phyloP scores from a whole-genome alignment of 2,113 vertebrate genomes.

The Lepisosteus oculatus region DNA sequence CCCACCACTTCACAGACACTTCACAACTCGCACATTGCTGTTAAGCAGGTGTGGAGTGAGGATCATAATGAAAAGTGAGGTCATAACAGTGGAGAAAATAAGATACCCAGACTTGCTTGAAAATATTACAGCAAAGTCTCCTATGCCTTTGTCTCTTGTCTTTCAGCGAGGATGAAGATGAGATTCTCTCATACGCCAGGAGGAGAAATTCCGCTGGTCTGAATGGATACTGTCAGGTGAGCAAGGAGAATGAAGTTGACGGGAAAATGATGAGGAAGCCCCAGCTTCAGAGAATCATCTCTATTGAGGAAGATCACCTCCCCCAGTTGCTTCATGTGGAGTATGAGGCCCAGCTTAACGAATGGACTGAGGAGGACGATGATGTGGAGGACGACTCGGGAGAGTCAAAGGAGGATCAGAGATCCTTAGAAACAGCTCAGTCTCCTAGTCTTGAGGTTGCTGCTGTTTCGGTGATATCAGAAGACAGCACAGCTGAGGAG shows the following conservation, averaged over 20 bases:
- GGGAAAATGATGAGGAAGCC: constrained; percentile 20
- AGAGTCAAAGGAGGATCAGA: constrained; percentile 39
- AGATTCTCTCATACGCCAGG: constrained; percentile 40
- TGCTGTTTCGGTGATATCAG: neutral
- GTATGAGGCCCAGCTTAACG: constrained; percentile 55
- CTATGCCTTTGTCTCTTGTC: neutral
- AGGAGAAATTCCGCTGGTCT: constrained; percentile 52
- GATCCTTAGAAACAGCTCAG: constrained; percentile 38
- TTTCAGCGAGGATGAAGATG: constrained; percentile 64
- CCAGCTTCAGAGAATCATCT: constrained; percentile 83
- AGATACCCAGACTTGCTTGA: neutral
- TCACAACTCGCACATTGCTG: too few relatives aligned
- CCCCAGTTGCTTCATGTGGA: constrained; percentile 75
- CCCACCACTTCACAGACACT: too few relatives aligned
- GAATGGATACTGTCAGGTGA: constrained; percentile 42
- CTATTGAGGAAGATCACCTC: constrained; percentile 89
- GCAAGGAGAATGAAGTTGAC: constrained; percentile 34
- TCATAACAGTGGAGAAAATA: neutral
- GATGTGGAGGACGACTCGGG: constrained; percentile 17
- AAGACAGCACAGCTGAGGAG: neutral
- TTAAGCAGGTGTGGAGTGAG: too few relatives aligned
- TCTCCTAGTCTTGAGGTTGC: constrained; percentile 2
- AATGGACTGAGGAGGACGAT: constrained; percentile 67
- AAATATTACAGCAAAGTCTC: constrained; percentile 17
- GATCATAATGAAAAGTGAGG: too few relatives aligned